phyloP scores from a whole-genome alignment of 2,113 vertebrate genomes.

The Cynopterus brachyotis region DNA sequence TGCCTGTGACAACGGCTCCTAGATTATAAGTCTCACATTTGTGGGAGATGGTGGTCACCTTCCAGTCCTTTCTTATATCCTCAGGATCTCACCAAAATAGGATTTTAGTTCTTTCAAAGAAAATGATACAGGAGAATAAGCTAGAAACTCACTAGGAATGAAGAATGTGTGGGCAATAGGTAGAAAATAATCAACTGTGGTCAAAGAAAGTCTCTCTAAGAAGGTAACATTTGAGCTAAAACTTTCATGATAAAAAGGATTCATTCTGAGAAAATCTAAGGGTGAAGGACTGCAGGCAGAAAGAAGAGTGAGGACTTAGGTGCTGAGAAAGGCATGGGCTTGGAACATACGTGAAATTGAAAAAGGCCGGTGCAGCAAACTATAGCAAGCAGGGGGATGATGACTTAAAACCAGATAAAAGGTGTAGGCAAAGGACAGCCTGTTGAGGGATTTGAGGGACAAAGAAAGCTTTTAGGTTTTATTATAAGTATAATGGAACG shows the following conservation, averaged over 20 bases:
- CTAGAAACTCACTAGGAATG: not conserved
- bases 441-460: not conserved
- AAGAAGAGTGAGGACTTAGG: not conserved
- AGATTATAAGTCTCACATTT: not conserved
- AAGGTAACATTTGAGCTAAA: not conserved
- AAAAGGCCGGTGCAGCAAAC: not conserved
- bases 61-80: not conserved
- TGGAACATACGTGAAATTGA: not conserved
- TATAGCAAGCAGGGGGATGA: not conserved
- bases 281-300: not conserved
- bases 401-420: not conserved
- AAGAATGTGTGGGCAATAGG: not conserved
- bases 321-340: not conserved
- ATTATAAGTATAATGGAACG: not conserved
- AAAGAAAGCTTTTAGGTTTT: not conserved
- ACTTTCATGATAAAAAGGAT: fast-evolving
- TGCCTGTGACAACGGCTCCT: not conserved
- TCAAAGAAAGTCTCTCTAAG: not conserved
- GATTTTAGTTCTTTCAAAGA: not conserved
- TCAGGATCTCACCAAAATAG: not conserved
- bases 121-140: not conserved
- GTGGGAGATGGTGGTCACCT: not conserved
- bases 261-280: not conserved
- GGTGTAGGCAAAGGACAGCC: not conserved
- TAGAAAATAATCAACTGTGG: not conserved